Evolutionary conservation across 2,888 invertebrate genomes (phyloP).

Genomic region (Mythimna albipuncta): DNA sequence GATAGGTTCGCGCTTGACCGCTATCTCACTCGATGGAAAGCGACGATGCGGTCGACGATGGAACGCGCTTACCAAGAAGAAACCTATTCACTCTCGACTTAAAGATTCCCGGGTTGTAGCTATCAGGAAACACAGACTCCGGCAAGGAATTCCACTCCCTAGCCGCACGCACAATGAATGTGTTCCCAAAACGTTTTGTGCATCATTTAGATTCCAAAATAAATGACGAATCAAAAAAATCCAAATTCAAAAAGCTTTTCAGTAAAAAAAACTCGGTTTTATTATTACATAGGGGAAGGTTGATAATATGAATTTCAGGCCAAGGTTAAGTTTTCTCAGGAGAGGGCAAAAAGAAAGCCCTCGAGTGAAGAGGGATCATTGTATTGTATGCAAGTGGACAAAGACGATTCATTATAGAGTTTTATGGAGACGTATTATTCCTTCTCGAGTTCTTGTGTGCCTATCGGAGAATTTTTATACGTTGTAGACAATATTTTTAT

Average conservation of each 20-base stretch:
- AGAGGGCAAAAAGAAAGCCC: slow-evolving; percentile 32
- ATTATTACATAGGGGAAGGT: slow-evolving; percentile 10
- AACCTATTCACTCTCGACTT: too few relatives aligned
- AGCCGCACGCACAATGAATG: too few relatives aligned
- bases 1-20: too few relatives aligned
- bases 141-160: too few relatives aligned
- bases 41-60: too few relatives aligned
- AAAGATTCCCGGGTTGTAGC: too few relatives aligned
- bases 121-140: too few relatives aligned
- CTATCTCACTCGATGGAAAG: too few relatives aligned
- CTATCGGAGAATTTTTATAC: background rate
- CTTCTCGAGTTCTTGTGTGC: background rate
- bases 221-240: background rate
- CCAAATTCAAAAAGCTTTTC: background rate
- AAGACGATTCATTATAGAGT: slow-evolving; percentile 45
- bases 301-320: slow-evolving; percentile 27
- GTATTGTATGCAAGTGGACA: slow-evolving; percentile 52
- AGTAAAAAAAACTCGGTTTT: background rate
- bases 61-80: too few relatives aligned
- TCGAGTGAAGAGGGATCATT: slow-evolving; percentile 39
- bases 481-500: background rate
- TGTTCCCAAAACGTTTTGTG: too few relatives aligned
- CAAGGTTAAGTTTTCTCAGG: slow-evolving; percentile 39
- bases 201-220: too few relatives aligned
- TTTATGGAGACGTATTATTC: slow-evolving; percentile 33